A percentile compares a stretch with the other conserved stretches of the same genome.
phyloP scores from a whole-genome alignment of 2,888 invertebrate genomes.

The Phengaris alcon region DNA sequence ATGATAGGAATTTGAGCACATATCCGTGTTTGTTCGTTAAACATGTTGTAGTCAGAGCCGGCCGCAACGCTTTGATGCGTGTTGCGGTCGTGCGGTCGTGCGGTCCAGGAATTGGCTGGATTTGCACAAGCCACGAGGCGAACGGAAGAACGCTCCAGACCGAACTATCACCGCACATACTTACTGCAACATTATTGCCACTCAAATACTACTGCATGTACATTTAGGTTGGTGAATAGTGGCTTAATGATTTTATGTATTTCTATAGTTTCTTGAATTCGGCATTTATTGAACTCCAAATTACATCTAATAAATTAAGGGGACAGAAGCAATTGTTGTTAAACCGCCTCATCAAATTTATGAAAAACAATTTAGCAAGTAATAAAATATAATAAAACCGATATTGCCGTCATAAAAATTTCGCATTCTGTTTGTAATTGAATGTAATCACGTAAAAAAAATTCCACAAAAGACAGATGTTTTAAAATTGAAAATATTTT shows the following conservation, averaged over 20 bases:
- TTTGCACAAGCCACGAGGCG: slow-evolving; percentile 51
- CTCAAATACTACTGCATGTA: neutral
- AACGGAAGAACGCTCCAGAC: slow-evolving; percentile 47
- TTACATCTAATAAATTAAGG: neutral
- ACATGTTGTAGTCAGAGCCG: slow-evolving; percentile 52
- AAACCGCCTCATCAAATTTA: neutral
- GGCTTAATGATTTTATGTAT: too few species aligned
- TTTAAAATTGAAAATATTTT: slow-evolving; percentile 45
- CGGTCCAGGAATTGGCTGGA: slow-evolving; percentile 71
- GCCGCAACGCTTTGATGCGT: slow-evolving; percentile 74
- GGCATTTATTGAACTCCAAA: too few species aligned
- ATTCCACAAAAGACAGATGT: slow-evolving; percentile 34
- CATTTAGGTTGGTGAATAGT: too few species aligned
- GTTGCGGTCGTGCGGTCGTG: slow-evolving; percentile 71
- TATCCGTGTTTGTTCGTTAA: slow-evolving; percentile 46
- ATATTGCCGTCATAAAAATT: slow-evolving; percentile 7
- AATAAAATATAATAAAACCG: neutral
- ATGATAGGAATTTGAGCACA: slow-evolving; percentile 44
- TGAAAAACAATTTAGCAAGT: slow-evolving; percentile 24
- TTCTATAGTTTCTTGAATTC: too few species aligned
- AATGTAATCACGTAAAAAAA: neutral
- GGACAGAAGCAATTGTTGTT: neutral
- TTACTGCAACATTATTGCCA: neutral
- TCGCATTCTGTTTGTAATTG: slow-evolving; percentile 7
- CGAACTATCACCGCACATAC: slow-evolving; percentile 42